Evolutionary conservation across 2,113 vertebrate genomes (phyloP).

Genomic region (Deroptyus accipitrinus): DNA sequence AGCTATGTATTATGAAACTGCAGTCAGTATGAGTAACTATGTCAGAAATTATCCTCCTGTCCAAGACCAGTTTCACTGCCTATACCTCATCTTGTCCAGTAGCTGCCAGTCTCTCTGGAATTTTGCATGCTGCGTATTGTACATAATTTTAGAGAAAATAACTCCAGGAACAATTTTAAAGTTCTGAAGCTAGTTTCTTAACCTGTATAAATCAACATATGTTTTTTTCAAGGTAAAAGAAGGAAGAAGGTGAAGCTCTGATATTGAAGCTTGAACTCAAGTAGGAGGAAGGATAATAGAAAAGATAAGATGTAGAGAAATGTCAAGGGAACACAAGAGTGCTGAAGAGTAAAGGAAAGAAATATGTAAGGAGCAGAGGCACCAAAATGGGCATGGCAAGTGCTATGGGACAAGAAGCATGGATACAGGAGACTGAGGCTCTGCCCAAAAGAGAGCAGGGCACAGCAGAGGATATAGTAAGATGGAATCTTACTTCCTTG

Average conservation of each 20-base stretch:
- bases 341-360: background rate
- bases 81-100: background rate
- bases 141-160: background rate
- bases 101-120: background rate
- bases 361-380: background rate
- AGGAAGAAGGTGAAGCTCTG: background rate
- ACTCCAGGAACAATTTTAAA: background rate
- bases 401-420: background rate
- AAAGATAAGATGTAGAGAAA: background rate
- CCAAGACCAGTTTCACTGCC: background rate
- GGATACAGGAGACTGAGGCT: background rate
- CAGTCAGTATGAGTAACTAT: background rate
- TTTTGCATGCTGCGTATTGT: accelerated
- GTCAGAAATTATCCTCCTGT: background rate
- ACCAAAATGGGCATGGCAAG: background rate
- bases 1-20: background rate
- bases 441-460: background rate
- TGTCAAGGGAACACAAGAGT: background rate
- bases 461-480: background rate
- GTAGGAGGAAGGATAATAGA: accelerated
- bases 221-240: background rate
- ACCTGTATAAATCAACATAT: background rate
- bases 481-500: background rate
- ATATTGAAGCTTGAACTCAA: background rate
- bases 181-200: background rate